These are phyloP conservation scores for Phanerotoma sp. DNA, from an alignment of 2,888 invertebrate genomes.

Conservation along the genomic window DNA sequence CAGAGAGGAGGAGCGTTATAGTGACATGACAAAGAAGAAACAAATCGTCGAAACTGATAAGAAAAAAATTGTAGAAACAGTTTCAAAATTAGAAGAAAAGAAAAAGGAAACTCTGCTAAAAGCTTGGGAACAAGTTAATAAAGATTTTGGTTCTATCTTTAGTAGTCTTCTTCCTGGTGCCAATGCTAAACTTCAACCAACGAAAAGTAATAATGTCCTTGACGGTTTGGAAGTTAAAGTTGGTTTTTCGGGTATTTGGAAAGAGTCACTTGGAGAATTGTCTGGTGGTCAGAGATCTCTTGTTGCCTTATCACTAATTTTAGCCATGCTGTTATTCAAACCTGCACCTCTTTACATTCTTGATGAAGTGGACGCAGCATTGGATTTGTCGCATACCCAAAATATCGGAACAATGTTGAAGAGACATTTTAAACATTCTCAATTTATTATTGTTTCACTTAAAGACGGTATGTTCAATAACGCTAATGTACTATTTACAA, in stretches of 20 bases:
- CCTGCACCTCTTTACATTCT: slow-evolving; percentile 98
- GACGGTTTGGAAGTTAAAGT: slow-evolving; percentile 90
- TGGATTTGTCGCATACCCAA: slow-evolving; percentile 97
- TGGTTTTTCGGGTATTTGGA: slow-evolving; percentile 92
- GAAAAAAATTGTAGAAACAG: slow-evolving; percentile 72
- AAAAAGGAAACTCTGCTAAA: slow-evolving; percentile 79
- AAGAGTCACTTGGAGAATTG: slow-evolving; percentile 92
- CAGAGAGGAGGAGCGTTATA: slow-evolving; percentile 80
- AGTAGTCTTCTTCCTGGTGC: slow-evolving; percentile 88
- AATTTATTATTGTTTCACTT: slow-evolving; percentile 97
- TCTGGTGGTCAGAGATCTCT: slow-evolving; percentile 97
- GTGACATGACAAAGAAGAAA: slow-evolving; percentile 71
- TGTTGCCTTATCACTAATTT: slow-evolving; percentile 92
- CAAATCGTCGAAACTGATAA: slow-evolving; percentile 75
- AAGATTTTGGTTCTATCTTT: slow-evolving; percentile 95
- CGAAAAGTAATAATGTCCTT: slow-evolving; percentile 71
- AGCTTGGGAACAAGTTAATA: slow-evolving; percentile 86
- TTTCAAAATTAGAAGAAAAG: slow-evolving; percentile 86
- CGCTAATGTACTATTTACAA: slow-evolving; percentile 95
- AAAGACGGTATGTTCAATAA: slow-evolving; percentile 99
- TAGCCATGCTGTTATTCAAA: slow-evolving; percentile 95
- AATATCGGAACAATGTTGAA: slow-evolving; percentile 97
- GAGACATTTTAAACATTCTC: slow-evolving; percentile 83
- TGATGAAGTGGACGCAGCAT: slow-evolving; percentile 98
- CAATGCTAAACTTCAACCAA: slow-evolving; percentile 79